These are phyloP conservation scores for Drosophila lacicola DNA, from an alignment of 2,888 invertebrate genomes.

Conservation along the genomic window DNA sequence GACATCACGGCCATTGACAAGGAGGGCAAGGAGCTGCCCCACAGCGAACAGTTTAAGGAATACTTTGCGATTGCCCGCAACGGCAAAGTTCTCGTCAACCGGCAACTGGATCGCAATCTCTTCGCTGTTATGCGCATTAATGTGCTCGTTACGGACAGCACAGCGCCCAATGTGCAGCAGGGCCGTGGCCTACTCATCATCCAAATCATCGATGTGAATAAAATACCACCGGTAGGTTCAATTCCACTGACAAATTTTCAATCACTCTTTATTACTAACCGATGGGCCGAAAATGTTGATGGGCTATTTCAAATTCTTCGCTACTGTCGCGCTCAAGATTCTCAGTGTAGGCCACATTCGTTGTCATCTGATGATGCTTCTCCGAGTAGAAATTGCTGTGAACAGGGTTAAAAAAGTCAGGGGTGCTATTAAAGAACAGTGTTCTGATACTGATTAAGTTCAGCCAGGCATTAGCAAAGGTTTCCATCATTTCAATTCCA, in stretches of 20 bases:
- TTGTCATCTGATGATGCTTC: conserved; percentile 66
- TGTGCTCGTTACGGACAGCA: conserved; percentile 91
- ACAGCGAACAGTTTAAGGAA: conserved; percentile 86
- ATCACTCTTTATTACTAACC: background rate
- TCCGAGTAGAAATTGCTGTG: conserved; percentile 75
- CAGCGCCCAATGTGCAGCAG: conserved; percentile 91
- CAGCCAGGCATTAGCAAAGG: background rate
- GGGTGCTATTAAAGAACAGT: background rate
- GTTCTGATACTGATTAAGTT: conserved; percentile 4
- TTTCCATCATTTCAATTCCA: background rate
- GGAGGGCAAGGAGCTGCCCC: conserved; percentile 90
- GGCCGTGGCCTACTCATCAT: conserved; percentile 89
- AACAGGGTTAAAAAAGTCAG: background rate
- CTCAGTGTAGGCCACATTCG: background rate
- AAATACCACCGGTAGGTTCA: conserved; percentile 87
- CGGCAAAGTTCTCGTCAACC: conserved; percentile 86
- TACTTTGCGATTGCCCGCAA: conserved; percentile 88
- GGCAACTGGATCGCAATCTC: conserved; percentile 83
- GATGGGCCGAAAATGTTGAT: conserved; percentile 25
- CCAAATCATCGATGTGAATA: conserved; percentile 90
- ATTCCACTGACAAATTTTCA: conserved; percentile 1
- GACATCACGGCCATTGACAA: conserved; percentile 92
- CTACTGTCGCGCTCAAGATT: conserved; percentile 35
- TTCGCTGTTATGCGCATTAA: conserved; percentile 89
- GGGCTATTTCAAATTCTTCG: conserved; percentile 50